Evolutionary conservation across 2,113 vertebrate species (phyloP), one percentile per base, ranked within the genome.

Genomic region (Excalfactoria chinensis): DNA sequence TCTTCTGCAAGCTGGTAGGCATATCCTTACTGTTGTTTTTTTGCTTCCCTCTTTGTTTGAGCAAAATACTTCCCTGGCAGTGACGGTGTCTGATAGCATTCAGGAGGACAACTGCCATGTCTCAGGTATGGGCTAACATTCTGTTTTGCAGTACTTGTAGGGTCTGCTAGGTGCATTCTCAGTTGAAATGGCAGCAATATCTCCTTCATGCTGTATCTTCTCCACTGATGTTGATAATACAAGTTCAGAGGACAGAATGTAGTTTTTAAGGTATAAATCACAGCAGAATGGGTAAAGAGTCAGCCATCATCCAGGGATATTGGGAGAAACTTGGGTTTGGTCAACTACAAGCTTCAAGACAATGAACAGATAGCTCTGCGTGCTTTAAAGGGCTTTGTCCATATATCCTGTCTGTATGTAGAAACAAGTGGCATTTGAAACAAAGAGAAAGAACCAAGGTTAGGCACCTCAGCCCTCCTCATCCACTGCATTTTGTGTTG

Each of bases 81-180:
- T 56, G 76, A 21, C 7, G 26, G 53, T 15, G 30, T 11, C 44
- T 70, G 82, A 41, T 28, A 70, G 72, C 0, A 0, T 22, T 40
- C 51, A 55, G 69, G 20, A 35, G 55, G 67, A 21, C 34, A 73
- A 35, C 35, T 81, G 56, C 32, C 16, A 1, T 0, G 41, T 34
- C 77, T 49, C 81, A 67, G 68, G 13, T 14, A 22, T 5, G 34
- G 53, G 19, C 30, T 83, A 46, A 23, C 14, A 28, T 35, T 23
- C 53, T 13, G 13, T 10, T 86, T 58, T 40, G 25, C 55, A 41
- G 35, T 6, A 2, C 11, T 26, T 48, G 3, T 0, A 20, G 21
- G 11, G 5, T 53, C 64, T 43, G 4, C 64, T 18, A 46, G 30
- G 71, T 66, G 68, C 37, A 25, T 58, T 67, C 67, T 74, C 62